Evolutionary conservation across 2,797 vertebrate species (phyloP), one percentile per base, ranked within the genome.

Genomic region (Orestias chungarensis): DNA sequence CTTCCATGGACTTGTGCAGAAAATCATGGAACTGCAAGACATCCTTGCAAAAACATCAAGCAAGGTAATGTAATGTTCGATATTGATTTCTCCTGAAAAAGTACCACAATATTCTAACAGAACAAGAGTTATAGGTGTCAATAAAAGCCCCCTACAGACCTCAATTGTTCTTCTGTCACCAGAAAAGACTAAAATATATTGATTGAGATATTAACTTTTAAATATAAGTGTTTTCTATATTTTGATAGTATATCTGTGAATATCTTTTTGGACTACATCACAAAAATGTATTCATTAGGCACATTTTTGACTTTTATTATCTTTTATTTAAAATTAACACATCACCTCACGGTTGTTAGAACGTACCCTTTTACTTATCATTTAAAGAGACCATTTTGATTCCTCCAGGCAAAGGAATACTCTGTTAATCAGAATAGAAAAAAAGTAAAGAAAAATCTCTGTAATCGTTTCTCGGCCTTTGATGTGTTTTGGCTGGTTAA

Each of bases 1-100:
- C 84, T 99, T 99, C 93, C 98, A 99, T 50, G 98, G 97, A 71
- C 96, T 99, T 27, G 98, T 99, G 82, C 97, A 99, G 94, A 99
- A 99, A 95, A 99, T 99, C 81, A 99, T 99, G 98, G 98, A 99
- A 81, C 90, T 99, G 64, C 98, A 99, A 89, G 98, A 99, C 62
- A 96, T 98, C 89, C 94, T 99, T 64, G 97, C 97, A 66, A 99
- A 98, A 93, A 99, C 98, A 47, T 99, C 98, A 87, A 96, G 96
- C 92, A 99, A 99, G 97, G 98, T 99, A 96, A 84, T 66, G 11
- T 54, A 38, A 59, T 29, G 64, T 76, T 31, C 70, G 43, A 70
- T 42, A 66, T 61, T 75, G 38, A 65, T 31, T 38, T 54, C 27
- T 38, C 1, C 43, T 4, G 8, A 57, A 49, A 68, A 57, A 43